phyloP scores from a whole-genome alignment of 2,113 vertebrate genomes.

The Platanista minor region DNA sequence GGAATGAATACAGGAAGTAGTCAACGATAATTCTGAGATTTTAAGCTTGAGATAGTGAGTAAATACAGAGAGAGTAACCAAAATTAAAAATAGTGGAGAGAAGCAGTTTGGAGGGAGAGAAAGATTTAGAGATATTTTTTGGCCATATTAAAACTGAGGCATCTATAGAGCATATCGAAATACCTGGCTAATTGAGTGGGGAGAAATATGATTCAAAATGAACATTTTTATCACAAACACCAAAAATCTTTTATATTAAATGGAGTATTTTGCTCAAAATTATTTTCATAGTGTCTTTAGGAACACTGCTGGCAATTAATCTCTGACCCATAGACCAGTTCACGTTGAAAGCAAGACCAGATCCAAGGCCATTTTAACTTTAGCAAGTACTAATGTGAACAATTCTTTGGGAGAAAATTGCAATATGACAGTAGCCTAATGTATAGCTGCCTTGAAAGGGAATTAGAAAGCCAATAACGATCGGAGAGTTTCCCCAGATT shows the following conservation, averaged over 20 bases:
- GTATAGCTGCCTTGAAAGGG: not conserved
- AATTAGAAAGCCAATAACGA: not conserved
- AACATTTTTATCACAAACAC: not conserved
- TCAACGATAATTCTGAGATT: not conserved
- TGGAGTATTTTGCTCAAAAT: not conserved
- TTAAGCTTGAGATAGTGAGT: not conserved
- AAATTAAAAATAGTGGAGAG: not conserved
- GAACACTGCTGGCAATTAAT: not conserved
- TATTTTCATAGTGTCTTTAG: not conserved
- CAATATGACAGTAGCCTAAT: too few relatives aligned
- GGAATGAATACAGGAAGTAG: not conserved
- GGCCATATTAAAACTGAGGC: not conserved
- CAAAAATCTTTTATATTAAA: not conserved
- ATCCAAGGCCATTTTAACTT: not conserved
- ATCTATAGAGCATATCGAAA: not conserved
- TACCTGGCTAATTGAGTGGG: not conserved
- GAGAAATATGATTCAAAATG: not conserved
- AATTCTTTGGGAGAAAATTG: not conserved
- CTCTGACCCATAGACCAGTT: not conserved
- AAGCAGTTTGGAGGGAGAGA: not conserved
- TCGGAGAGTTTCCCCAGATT: not conserved
- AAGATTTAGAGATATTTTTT: not conserved
- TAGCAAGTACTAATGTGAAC: not conserved
- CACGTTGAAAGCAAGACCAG: not conserved
- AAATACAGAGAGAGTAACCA: not conserved